Evolutionary conservation across 2,888 invertebrate genomes (phyloP).

Genomic region (Lasioglossum morio): DNA sequence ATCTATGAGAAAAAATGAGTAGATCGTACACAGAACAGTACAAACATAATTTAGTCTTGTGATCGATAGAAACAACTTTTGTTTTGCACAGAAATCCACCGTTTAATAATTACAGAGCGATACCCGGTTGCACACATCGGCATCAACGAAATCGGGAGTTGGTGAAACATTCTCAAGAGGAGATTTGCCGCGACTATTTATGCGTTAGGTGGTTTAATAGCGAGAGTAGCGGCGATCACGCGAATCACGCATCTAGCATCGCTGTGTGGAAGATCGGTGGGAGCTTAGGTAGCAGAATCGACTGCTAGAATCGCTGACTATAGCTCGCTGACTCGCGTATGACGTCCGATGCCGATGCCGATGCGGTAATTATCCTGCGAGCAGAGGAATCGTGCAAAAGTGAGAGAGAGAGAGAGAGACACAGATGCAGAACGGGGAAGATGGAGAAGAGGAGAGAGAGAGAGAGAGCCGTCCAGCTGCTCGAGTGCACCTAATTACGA

Average conservation of each 20-base stretch:
- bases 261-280: slow-evolving; percentile 17
- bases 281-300: slow-evolving; percentile 65
- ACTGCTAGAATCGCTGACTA: background rate
- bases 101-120: background rate
- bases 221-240: slow-evolving; percentile 34
- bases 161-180: background rate
- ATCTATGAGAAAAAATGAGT: too few species aligned
- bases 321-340: slow-evolving; percentile 68
- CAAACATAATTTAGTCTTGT: too few species aligned
- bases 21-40: too few species aligned
- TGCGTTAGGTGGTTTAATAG: slow-evolving; percentile 17
- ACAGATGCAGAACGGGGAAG: background rate
- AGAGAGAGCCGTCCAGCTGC: slow-evolving; percentile 75
- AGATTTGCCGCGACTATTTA: background rate
- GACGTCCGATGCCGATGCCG: slow-evolving; percentile 74
- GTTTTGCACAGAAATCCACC: background rate
- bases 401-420: background rate
- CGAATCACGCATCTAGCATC: slow-evolving; percentile 48
- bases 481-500: slow-evolving; percentile 82
- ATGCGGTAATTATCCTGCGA: slow-evolving; percentile 77
- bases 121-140: background rate
- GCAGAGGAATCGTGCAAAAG: slow-evolving; percentile 61
- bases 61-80: background rate
- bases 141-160: background rate
- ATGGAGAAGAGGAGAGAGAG: slow-evolving; percentile 50